Evolutionary conservation across 1,140 invertebrate species (phyloP).

Genomic region (Micrasema longulum): DNA sequence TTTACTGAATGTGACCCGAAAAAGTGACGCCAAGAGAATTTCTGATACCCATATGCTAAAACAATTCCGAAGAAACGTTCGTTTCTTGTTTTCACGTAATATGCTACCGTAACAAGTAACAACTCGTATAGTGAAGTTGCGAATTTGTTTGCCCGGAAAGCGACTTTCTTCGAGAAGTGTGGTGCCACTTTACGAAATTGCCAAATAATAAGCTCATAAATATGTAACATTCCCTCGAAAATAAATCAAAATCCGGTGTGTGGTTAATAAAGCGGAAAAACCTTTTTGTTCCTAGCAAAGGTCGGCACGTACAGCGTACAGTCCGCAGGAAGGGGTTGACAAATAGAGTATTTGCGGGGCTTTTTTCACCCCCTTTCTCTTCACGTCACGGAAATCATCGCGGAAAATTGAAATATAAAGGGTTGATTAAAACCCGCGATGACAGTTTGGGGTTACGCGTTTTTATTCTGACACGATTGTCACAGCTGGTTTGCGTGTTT

Average conservation of each 20-base stretch:
- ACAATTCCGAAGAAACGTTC: no score
- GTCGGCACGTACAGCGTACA: constrained; percentile 8
- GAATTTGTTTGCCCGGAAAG: constrained; percentile 3
- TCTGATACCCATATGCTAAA: no score
- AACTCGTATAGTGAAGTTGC: constrained; percentile 3
- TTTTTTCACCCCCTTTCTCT: constrained; percentile 12
- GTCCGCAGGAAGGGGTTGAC: constrained; percentile 30
- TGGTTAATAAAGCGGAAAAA: constrained; percentile 34
- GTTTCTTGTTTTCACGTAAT: no score
- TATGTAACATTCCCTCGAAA: constrained; percentile 33
- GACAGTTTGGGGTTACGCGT: constrained; percentile 8
- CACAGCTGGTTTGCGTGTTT: neutral
- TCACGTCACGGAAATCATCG: constrained; percentile 31
- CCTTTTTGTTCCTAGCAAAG: constrained; percentile 29
- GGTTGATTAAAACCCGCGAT: constrained; percentile 22
- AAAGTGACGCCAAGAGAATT: no score
- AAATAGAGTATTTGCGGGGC: constrained; percentile 26
- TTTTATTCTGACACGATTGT: constrained; percentile 13
- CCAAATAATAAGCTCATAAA: constrained; percentile 41
- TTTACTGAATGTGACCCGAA: no score
- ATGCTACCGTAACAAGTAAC: neutral
- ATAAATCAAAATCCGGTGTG: constrained; percentile 33
- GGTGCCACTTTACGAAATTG: constrained; percentile 28
- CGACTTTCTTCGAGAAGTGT: constrained; percentile 24
- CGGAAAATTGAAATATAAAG: constrained; percentile 28